Conservation (phyloP, 2,113 vertebrate species). For the Phylloscopus whistleri region DNA sequence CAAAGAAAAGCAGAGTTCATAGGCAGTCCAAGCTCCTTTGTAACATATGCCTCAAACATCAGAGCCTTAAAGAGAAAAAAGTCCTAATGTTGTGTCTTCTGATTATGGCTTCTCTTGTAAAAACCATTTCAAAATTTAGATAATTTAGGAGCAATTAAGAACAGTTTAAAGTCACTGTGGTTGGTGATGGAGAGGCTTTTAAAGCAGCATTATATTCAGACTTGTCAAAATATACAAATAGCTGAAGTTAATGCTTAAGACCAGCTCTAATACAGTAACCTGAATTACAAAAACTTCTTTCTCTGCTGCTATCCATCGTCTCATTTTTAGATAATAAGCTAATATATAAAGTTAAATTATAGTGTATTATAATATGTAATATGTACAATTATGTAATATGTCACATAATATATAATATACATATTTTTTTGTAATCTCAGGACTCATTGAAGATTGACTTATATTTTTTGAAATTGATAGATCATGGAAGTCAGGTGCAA, state of each 20-base stretch:
- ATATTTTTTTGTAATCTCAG: neutral
- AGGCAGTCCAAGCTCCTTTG: neutral
- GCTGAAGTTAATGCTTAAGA: neutral
- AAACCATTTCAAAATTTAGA: neutral
- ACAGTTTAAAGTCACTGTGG: neutral
- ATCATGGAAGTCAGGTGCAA: neutral
- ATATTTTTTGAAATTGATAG: neutral
- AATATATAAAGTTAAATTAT: neutral
- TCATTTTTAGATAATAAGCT: neutral
- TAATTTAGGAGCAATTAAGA: neutral
- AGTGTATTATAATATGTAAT: neutral
- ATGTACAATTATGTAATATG: neutral
- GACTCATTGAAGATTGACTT: neutral
- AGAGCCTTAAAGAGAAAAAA: neutral
- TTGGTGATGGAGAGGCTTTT: neutral
- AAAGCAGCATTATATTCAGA: neutral
- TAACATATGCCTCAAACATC: neutral
- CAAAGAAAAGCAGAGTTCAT: neutral
- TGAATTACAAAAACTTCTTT: neutral
- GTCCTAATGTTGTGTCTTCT: neutral
- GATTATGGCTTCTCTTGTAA: neutral
- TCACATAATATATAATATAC: too few relatives aligned
- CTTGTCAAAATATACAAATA: neutral
- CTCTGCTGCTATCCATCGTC: neutral
- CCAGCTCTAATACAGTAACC: neutral